These are phyloP conservation scores for Bubo bubo DNA, from an alignment of 2,113 vertebrate species.

Conservation along the genomic window DNA sequence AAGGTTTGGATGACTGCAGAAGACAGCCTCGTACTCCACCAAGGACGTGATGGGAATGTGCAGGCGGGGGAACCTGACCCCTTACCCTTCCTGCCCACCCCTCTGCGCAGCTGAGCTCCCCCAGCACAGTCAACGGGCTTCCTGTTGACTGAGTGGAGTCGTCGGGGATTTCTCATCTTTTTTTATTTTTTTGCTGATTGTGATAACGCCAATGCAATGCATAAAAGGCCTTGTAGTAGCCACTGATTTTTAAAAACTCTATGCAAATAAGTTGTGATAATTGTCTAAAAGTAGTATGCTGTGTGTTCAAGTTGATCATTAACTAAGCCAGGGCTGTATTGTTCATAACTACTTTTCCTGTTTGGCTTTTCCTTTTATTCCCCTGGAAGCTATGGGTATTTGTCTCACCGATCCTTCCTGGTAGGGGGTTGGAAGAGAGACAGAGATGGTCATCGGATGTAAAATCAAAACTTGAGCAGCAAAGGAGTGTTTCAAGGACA, in stretches of 20 bases:
- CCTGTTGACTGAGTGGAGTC: neutral
- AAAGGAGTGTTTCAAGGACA: neutral
- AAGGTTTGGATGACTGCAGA: neutral
- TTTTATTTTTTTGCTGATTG: neutral
- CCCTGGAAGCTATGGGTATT: conserved; percentile 26
- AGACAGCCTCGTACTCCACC: rapidly evolving
- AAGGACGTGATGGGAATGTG: neutral
- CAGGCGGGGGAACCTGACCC: conserved; percentile 15
- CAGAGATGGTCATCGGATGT: neutral
- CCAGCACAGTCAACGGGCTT: neutral
- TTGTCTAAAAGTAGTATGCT: neutral
- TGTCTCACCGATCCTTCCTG: conserved; percentile 45
- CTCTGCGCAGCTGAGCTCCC: neutral
- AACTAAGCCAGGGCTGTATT: conserved; percentile 15
- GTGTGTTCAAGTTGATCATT: conserved; percentile 36
- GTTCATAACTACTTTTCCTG: conserved; percentile 55
- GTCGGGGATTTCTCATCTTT: neutral
- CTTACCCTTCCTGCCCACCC: conserved; percentile 35
- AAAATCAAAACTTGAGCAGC: neutral
- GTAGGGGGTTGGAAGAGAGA: conserved; percentile 16
- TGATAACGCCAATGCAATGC: neutral
- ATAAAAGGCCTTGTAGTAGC: neutral
- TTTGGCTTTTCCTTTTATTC: conserved; percentile 53
- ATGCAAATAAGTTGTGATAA: neutral
- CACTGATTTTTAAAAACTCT: neutral